Evolutionary conservation across 2,888 invertebrate species (phyloP).

Genomic region (Xestia ashworthii): DNA sequence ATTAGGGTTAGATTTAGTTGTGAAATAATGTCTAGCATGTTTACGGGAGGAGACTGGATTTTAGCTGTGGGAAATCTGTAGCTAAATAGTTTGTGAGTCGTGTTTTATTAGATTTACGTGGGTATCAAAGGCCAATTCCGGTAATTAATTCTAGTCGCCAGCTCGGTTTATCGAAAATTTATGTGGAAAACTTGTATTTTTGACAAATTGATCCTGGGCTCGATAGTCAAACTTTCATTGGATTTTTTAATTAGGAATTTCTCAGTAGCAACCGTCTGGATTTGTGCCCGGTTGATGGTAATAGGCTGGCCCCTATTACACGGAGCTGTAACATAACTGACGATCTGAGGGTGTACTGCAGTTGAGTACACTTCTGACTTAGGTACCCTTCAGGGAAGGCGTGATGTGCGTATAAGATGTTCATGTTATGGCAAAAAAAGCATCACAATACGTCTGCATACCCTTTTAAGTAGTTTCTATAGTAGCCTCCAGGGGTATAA

Average conservation of each 20-base stretch:
- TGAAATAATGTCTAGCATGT: constrained; percentile 24
- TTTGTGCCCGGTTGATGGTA: no score
- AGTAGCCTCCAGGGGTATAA: background rate
- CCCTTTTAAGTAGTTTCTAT: background rate
- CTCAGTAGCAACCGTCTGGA: no score
- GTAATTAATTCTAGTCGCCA: background rate
- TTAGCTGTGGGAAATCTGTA: background rate
- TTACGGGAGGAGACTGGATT: background rate
- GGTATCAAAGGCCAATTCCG: background rate
- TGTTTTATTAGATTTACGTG: background rate
- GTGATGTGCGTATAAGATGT: no score
- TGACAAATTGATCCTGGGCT: no score
- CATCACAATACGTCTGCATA: background rate
- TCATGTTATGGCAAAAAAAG: background rate
- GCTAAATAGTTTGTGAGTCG: background rate
- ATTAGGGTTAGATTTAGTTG: constrained; percentile 24
- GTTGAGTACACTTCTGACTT: no score
- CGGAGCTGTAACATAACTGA: no score
- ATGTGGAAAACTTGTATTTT: no score
- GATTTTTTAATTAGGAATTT: no score
- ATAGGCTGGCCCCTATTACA: no score
- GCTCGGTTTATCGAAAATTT: background rate
- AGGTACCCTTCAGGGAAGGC: no score
- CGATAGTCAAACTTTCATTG: no score
- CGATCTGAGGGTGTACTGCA: no score